Base-by-base conservation (phyloP, 2,888 invertebrate genomes). In the Hirtodrosophila histrioides region DNA sequence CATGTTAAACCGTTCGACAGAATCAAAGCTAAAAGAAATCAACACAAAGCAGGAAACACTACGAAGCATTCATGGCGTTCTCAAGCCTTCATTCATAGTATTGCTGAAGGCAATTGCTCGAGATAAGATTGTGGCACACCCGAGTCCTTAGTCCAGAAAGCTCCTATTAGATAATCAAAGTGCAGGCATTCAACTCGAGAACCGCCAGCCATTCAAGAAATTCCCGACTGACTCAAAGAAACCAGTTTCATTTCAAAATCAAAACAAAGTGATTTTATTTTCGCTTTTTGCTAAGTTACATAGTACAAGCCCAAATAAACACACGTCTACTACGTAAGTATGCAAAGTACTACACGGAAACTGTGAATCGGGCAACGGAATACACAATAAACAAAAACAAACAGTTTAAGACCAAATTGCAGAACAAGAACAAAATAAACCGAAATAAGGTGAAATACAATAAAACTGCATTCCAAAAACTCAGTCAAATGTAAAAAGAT, bases 381-480 rank as follows among this genome's bases (percentile, higher is more conserved):
- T 37, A 27, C 48, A 39, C 57, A 70, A 58, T 45, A 60, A 69
- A 66, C 29, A 48, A 35, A 44, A 36, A 53, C 41, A 46, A 55
- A 37, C 50, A 54, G 17, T 17, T 41, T 41, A 65, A 67, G 46
- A 62, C 37, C 31, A 51, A 58, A 51, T 45, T 44, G 55, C 48
- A 58, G 44, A 27, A n/a, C n/a, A 35, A 37, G 49, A 54, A 39
- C 41, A 60, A 65, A 68, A 74, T 65, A 62, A 67, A 74, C 55
- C 44, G 37, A 75, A 77, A 73, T 62, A 70, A 78, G 61, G 53
- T 69, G 51, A 76, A 82, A 72, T 68, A 67, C 62, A 70, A 69
- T 55, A 69, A 80, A 86, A 75, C 75, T 77, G 74, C 84, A 83
- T 83, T 75, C 86, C 84, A 37, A 77, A 83, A 86, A 83, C 80